Base-by-base conservation (phyloP, 1,140 invertebrate species). In the Chrysopa pallens region DNA sequence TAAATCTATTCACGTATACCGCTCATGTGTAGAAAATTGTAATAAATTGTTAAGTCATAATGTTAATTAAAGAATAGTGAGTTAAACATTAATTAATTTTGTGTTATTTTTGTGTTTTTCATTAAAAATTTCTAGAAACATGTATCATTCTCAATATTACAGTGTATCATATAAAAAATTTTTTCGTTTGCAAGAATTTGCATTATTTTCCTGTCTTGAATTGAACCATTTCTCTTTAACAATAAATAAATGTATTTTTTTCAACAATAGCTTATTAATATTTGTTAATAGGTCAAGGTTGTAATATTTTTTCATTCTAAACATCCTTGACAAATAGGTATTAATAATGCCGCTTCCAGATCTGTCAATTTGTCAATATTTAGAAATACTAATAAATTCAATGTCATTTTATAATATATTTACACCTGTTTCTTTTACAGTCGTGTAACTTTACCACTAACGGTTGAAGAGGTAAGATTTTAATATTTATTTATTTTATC, bases 391-490 rank as follows among this genome's bases (percentile, higher is more conserved):
- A 3, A 23, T 23, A 23, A 23, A 23, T 23, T 23, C 17, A 23
- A 23, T 23, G 17, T 23, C 17, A 23, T 23, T 23, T 23, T 5
- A 23, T 23, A 23, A 23, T 23, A 3, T 23, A 23, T 23, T 23
- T 23, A 23, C 17, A 23, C 17, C 17, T 23, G 17, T 23, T 63
- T 62, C 51, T 62, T 56, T 77, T 78, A 50, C 66, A 80, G 77
- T 63, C 76, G 78, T 58, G 74, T 80, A 48, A 77, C 76, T 52
- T 67, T 80, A 52, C 78, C 78, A 53, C 67, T 80, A 48, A 80
- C 76, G 46, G 78, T 80, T 46, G 76, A 80, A 66, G 78, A 92
- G 73, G 75, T 79, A 66, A 62, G 61, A 58, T 43, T 50, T 40
- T 38, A 23, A 23, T 3, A 23, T 23, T 23, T 23, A 3, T 23